Base-by-base conservation (phyloP, 1,140 invertebrate genomes). In the Cotesia typhae region DNA sequence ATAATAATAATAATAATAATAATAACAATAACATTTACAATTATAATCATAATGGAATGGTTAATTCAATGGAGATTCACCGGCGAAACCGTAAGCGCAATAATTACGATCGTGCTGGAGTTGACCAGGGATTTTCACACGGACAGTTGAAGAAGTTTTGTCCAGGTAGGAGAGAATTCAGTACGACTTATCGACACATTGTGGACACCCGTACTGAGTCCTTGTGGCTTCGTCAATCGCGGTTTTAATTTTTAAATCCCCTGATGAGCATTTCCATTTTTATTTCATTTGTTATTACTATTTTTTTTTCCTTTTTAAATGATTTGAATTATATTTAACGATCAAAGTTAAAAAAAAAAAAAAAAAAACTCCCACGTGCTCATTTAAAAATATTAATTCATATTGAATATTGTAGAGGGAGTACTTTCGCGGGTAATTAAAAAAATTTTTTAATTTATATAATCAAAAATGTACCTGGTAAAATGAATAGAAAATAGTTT, bases 1-100 rank as follows among this genome's bases (percentile, higher is more conserved):
- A 65, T 65, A 20, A 47, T 17, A 65, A 47, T 47, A 47, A 47
- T 10, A 41, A 41, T 4, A 47, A 47, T 10, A 47, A 55, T 60
- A 53, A 57, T 38, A 53, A 63, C n/a, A 14, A 9, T 61, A 53
- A 20, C 6, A n/a, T 9, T 47, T 47, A 47, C 10, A 41, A 41
- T 41, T 7, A 41, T 47, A 47, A 47, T 47, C 41, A 10, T 47
- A 47, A 47, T 47, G 10, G 6, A 10, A 10, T 38, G 12, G 35
- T 1, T 7, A 35, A 36, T 37, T 47, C 28, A n/a, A 68, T n/a
- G 20, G 9, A 10, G 5, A 37, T 28, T 68, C 9, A 10, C 59
- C 70, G 78, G 28, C 64, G 55, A 47, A 81, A 75, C 73, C 77
- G 81, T 61, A 83, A 83, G 38, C 81, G 82, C 60, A 74, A 67